Base-by-base conservation (phyloP, 2,888 invertebrate genomes). In the Ormyrus pomaceus region DNA sequence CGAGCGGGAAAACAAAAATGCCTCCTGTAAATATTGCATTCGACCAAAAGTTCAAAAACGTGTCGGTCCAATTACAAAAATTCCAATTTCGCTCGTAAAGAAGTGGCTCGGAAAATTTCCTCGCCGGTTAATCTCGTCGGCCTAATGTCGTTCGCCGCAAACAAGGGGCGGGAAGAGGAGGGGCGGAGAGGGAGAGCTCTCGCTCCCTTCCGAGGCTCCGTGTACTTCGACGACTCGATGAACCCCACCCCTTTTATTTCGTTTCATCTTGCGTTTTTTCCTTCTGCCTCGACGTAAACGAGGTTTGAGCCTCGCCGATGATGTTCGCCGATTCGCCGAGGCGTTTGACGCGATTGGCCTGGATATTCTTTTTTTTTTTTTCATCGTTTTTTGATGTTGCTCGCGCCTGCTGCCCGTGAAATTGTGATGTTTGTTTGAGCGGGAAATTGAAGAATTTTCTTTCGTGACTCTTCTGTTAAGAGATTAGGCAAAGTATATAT, bases 71-170 rank as follows among this genome's bases (percentile, higher is more conserved):
- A 34, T 34, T 34, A 34, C 34, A 34, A 56, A 11, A 13, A 11
- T 9, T 56, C 8, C 11, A 56, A 34, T 34, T 34, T 34, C 3
- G 3, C 34, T 48, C 0, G 11, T n/a, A 9, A 64, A 64, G 34
- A 19, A 59, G 7, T 7, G 11, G 19, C 19, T 19, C n/a, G 64
- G 48, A 48, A 72, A 53, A 72, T 72, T 59, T 61, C 53, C 11
- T 72, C 45, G 1, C 6, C 45, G 34, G 34, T 74, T 65, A 74
- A 65, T 64, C 72, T 62, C 50, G 51, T 56, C 72, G 55, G 9
- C 13, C 46, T 74, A 46, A 74, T 13, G 48, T 65, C 13, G 58
- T 66, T 66, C n/a, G 19, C 65, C 6, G 56, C 50, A 62, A 62
- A 55, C 10, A 53, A 62, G 61, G 6, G 61, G 11, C 34, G n/a